Evolutionary conservation across 2,113 vertebrate genomes (phyloP).

Genomic region (Nanorana parkeri): DNA sequence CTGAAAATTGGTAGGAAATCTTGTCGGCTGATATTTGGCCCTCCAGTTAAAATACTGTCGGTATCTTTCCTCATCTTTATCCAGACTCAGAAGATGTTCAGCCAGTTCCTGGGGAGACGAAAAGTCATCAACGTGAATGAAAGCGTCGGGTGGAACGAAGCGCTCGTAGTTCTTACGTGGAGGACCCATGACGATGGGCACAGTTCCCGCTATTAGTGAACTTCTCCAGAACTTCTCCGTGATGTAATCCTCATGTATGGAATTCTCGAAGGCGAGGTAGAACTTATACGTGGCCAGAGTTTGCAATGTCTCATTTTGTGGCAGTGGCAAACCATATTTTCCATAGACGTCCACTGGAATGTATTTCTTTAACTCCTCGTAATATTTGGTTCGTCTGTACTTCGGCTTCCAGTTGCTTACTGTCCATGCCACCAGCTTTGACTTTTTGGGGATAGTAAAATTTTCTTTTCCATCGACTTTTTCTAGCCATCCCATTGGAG

Average conservation of each 20-base stretch:
- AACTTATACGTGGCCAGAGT: conserved; percentile 72
- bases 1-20: conserved; percentile 56
- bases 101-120: conserved; percentile 62
- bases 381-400: conserved; percentile 64
- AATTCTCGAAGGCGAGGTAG: conserved; percentile 83
- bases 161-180: conserved; percentile 57
- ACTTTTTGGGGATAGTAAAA: conserved; percentile 52
- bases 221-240: conserved; percentile 80
- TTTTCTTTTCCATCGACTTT: not conserved
- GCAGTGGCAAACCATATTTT: conserved; percentile 31
- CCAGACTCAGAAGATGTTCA: conserved; percentile 63
- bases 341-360: conserved; percentile 71
- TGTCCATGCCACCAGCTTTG: conserved; percentile 73
- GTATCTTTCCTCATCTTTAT: conserved; percentile 61
- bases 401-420: conserved; percentile 70
- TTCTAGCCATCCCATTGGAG: conserved; percentile 63
- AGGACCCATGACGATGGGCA: conserved; percentile 75
- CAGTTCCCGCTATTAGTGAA: conserved; percentile 62
- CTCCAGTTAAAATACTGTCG: conserved; percentile 72
- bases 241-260: conserved; percentile 74
- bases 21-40: conserved; percentile 47
- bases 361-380: conserved; percentile 62
- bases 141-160: conserved; percentile 65
- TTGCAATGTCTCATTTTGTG: rapidly evolving
- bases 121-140: conserved; percentile 80